Base-by-base conservation (phyloP, 1,140 invertebrate genomes). In the Armadillidium nasatum region DNA sequence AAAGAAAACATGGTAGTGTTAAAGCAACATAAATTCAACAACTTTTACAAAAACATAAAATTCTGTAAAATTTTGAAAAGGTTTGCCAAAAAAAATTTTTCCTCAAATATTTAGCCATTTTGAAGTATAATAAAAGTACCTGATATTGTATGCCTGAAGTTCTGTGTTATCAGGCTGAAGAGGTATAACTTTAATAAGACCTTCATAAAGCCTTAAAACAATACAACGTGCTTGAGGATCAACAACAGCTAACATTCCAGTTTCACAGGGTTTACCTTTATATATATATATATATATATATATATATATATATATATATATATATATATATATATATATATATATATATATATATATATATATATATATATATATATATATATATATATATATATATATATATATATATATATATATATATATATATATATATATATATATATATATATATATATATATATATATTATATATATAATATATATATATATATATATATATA, bases 221-320 rank as follows among this genome's bases (percentile, higher is more conserved):
- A 99, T 98, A 0, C 95, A 92, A 82, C 94, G 88, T 33, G 94
- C 94, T 85, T 95, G 92, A 44, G 96, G 96, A 88, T 99, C 97
- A 78, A 99, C 95, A 0, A 98, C 75, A 15, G 93, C 95, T 80
- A 97, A 91, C 70, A 97, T 96, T 44, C 95, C 95, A 75, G 94
- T 97, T 84, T 98, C 96, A 2, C 95, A 93, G 7, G 92, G 90
- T 84, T 94, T 94, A 0, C 93, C 33, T 33, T 33, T 33, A 6
- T 33, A 33, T 33, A n/a, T n/a, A n/a, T n/a, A n/a, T n/a, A n/a
- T n/a, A n/a, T n/a, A n/a, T n/a, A n/a, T n/a, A n/a, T n/a, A n/a
- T n/a, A n/a, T n/a, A n/a, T n/a, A n/a, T n/a, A n/a, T n/a, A n/a
- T n/a, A n/a, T n/a, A n/a, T n/a, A n/a, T n/a, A n/a, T n/a, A n/a